Percentiles rank a stretch among this genome's conserved stretches.
phyloP scores from a whole-genome alignment of 2,797 vertebrate genomes.

The Anguilla megastoma region DNA sequence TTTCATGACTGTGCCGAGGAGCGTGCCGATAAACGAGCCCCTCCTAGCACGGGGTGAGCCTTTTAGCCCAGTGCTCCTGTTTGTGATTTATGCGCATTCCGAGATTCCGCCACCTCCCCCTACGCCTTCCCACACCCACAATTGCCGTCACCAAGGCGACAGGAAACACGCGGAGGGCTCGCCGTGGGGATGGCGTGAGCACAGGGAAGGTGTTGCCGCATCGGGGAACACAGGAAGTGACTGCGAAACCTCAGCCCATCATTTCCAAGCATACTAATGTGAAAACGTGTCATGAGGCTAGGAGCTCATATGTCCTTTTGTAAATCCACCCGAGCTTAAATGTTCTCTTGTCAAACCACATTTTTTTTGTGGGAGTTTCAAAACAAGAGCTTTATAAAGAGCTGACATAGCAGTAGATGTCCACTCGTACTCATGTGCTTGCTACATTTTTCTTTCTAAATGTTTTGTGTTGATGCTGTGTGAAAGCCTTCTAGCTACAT shows the following conservation, averaged over 20 bases:
- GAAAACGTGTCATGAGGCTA: background rate
- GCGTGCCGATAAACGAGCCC: background rate
- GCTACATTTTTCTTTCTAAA: background rate
- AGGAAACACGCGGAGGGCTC: constrained; percentile 69
- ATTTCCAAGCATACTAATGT: background rate
- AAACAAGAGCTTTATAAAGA: background rate
- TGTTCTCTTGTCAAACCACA: background rate
- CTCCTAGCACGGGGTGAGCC: background rate
- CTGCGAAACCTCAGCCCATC: background rate
- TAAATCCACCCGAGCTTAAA: background rate
- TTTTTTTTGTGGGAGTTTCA: background rate
- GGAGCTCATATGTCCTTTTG: background rate
- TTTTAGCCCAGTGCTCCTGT: constrained; percentile 13
- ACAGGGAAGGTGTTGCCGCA: background rate
- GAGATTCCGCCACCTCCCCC: constrained; percentile 53
- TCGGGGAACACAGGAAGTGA: constrained; percentile 12
- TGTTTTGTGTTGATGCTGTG: background rate
- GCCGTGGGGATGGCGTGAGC: constrained; percentile 60
- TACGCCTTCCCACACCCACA: constrained; percentile 68
- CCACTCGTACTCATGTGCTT: background rate
- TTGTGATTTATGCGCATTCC: constrained; percentile 55
- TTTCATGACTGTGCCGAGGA: background rate
- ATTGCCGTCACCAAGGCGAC: constrained; percentile 70
- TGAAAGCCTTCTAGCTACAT: background rate
- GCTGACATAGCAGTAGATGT: background rate